Base-by-base conservation (phyloP, 1,140 invertebrate species). In the Drosophila subobscura region DNA sequence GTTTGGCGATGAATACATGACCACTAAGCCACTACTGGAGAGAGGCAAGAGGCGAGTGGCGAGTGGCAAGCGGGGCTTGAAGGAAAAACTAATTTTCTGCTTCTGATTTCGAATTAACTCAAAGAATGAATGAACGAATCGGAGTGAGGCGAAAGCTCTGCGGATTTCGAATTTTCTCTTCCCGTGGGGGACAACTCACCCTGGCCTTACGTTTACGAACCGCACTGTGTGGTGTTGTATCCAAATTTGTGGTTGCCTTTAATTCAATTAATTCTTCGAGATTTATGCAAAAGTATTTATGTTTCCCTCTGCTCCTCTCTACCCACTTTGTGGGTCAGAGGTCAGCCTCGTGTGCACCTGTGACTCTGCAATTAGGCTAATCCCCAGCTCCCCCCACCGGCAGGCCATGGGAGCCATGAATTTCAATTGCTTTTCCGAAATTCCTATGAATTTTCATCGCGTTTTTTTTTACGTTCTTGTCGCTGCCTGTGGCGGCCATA, bases 11-110 rank as follows among this genome's bases (percentile, higher is more conserved):
- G 61, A 47, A 67, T 40, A 70, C 49, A 46, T 40, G 64, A 56
- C 45, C 64, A 65, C 61, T 84, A 84, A 79, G 72, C 70, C 59
- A 73, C 33, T 7, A 4, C 23, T 12, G 65, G 27, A 45, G 59
- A 52, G 51, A 49, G 49, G 41, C 29, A 41, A 16, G 60, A 57
- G 64, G 41, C 44, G 54, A 54, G 65, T 72, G 25, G 5, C 25
- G 5, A n/a, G n/a, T n/a, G n/a, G n/a, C n/a, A n/a, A n/a, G n/a
- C n/a, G 25, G 25, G 0, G 16, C 16, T 25, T 6, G 29, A 55
- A 84, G 68, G 54, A 63, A 75, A 90, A 90, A 90, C 83, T 89
- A 90, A 90, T 90, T 90, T 90, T 90, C 88, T 90, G 88, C 83
- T 85, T 72, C 74, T 90, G 88, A 90, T 84, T 90, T 90, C 83